These are phyloP conservation scores for Girardinus metallicus DNA, from an alignment of 2,797 vertebrate species.

Conservation along the genomic window DNA sequence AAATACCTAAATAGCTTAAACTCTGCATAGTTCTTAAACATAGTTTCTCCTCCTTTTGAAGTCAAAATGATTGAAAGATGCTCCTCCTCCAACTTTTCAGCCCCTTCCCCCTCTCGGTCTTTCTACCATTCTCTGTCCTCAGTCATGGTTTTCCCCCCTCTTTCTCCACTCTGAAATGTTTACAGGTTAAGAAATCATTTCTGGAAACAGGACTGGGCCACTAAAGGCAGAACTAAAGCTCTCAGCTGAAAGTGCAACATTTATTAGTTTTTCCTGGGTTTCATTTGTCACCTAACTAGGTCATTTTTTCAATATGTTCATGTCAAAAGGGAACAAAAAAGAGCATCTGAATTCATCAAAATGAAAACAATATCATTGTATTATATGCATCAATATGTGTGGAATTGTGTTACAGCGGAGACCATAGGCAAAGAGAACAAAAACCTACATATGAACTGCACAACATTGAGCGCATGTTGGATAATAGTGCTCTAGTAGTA, in stretches of 20 bases:
- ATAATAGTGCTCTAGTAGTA: background rate
- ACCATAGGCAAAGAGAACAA: background rate
- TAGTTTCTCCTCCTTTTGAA: constrained; percentile 54
- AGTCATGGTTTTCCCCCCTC: constrained; percentile 24
- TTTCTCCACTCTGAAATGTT: constrained; percentile 64
- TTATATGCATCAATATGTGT: background rate
- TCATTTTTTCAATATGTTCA: background rate
- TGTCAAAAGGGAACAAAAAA: constrained; percentile 16
- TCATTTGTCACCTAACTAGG: constrained; percentile 6
- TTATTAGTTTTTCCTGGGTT: constrained; percentile 2
- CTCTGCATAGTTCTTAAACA: constrained; percentile 18
- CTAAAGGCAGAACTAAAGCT: constrained; percentile 44
- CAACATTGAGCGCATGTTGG: background rate
- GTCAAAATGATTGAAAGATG: constrained; percentile 64
- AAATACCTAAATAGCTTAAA: constrained; percentile 18
- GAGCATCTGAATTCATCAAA: constrained; percentile 24
- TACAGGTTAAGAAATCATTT: constrained; percentile 67
- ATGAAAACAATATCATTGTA: constrained; percentile 15
- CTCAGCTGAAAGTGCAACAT: constrained; percentile 26
- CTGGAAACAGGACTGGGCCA: constrained; percentile 40
- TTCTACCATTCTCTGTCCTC: constrained; percentile 36
- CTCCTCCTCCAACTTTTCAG: constrained; percentile 59
- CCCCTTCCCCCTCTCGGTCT: constrained; percentile 38
- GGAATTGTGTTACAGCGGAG: background rate
- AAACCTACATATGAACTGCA: background rate